phyloP scores from a whole-genome alignment of 30 jellyfish, hydroid and myxozoan species.

The Hydra vulgaris region DNA sequence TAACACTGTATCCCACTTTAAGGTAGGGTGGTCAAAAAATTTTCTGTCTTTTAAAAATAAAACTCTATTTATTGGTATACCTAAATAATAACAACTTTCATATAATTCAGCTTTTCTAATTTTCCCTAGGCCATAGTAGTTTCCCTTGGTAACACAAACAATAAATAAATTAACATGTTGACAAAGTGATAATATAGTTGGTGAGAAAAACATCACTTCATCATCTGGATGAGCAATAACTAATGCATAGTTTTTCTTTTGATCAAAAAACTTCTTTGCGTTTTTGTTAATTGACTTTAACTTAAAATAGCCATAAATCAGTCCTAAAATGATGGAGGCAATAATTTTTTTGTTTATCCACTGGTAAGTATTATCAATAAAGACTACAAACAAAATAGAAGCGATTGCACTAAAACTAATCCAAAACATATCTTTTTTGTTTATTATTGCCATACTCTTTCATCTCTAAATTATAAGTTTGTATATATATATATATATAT shows the following conservation, averaged over 20 bases:
- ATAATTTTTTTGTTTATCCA: background rate
- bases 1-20: conserved; percentile 33
- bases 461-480: background rate
- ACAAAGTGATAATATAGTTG: conserved; percentile 23
- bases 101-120: conserved; percentile 38
- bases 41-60: conserved; percentile 24
- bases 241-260: conserved; percentile 12
- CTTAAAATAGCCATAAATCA: background rate
- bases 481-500: too few species aligned
- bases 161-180: conserved; percentile 22
- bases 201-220: conserved; percentile 85
- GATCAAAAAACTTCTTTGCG: background rate
- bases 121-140: conserved; percentile 43
- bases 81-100: conserved; percentile 29
- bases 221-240: conserved; percentile 92
- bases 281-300: background rate
- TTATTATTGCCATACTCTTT: background rate
- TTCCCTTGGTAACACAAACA: conserved; percentile 62
- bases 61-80: conserved; percentile 20
- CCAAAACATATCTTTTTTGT: conserved; percentile 1
- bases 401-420: background rate
- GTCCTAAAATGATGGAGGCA: background rate
- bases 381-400: background rate
- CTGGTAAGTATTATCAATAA: conserved; percentile 4
- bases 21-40: conserved; percentile 46